Evolutionary conservation across 2,113 vertebrate genomes (phyloP).

Genomic region (Solenodon paradoxus): DNA sequence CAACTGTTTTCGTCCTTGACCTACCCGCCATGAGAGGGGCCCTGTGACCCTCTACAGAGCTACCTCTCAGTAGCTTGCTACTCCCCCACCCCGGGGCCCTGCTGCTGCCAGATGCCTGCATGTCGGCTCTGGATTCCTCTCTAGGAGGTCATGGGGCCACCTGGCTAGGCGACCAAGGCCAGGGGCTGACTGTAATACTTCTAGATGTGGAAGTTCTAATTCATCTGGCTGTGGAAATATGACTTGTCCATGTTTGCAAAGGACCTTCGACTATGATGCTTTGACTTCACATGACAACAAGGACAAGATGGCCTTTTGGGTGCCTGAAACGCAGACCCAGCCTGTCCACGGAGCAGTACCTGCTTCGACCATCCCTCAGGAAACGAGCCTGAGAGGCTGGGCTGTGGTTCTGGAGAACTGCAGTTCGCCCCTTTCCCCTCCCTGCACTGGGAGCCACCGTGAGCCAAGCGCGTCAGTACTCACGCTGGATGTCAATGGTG

Average conservation of each 20-base stretch:
- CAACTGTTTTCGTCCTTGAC: not conserved
- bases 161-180: not conserved
- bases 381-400: not conserved
- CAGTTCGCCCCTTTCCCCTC: fast-evolving
- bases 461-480: slow-evolving; percentile 58
- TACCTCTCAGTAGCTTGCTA: no score
- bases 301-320: not conserved
- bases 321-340: fast-evolving
- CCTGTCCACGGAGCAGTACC: not conserved
- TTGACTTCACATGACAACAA: not conserved
- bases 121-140: not conserved
- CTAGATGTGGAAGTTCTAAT: not conserved
- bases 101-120: not conserved
- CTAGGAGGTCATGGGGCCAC: not conserved
- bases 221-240: not conserved
- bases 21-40: fast-evolving
- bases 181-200: not conserved
- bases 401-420: not conserved
- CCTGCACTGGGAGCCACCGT: not conserved
- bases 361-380: not conserved
- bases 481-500: slow-evolving; percentile 98
- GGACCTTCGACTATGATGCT: not conserved
- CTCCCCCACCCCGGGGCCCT: fast-evolving
- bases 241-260: not conserved
- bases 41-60: fast-evolving